Base-by-base conservation (phyloP, 2,888 invertebrate genomes). In the Scaptomyza flava region DNA sequence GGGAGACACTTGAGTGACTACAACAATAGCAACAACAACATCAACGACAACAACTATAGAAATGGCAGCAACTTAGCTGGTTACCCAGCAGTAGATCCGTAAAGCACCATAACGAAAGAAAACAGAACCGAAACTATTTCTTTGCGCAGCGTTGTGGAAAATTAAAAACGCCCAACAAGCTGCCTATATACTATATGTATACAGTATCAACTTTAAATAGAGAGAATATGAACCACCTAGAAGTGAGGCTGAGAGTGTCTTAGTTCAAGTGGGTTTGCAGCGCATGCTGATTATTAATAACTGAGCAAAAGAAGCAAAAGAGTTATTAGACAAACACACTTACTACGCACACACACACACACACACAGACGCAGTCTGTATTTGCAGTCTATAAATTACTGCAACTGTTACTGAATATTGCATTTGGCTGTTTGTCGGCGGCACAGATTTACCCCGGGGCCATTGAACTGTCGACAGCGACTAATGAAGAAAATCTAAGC, bases 131-230 rank as follows among this genome's bases (percentile, higher is more conserved):
- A 89, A 90, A 89, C 90, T 89, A 89, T 89, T 90, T 89, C 90
- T 90, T 83, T 89, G 89, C 86, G 76, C 78, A 89, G 77, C 78
- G 81, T 85, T 75, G 90, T 83, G 86, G 90, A 89, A 89, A 89
- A 89, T 89, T 90, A 89, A 90, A 89, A 90, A 81, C 74, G 64
- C 69, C 69, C 59, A 61, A 38, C 61, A 41, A 56, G 59, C 20
- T 48, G 43, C 34, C 46, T 46, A 45, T 51, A 52, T 3, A 3
- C 2, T 38, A 41, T 38, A 14, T 38, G 8, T 12, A 27, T 20
- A 7, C 7, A 27, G 34, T 20, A 27, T 31, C 7, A 20, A 17
- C 17, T 17, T 5, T 41, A 6, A 12, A n/a, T 11, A 46, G 2
- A 14, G 14, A 34, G 20, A 34, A 23, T 9, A 1, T 14, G 5